Evolutionary conservation across 2,888 invertebrate genomes (phyloP).

Genomic region (Auanema freiburgensis): DNA sequence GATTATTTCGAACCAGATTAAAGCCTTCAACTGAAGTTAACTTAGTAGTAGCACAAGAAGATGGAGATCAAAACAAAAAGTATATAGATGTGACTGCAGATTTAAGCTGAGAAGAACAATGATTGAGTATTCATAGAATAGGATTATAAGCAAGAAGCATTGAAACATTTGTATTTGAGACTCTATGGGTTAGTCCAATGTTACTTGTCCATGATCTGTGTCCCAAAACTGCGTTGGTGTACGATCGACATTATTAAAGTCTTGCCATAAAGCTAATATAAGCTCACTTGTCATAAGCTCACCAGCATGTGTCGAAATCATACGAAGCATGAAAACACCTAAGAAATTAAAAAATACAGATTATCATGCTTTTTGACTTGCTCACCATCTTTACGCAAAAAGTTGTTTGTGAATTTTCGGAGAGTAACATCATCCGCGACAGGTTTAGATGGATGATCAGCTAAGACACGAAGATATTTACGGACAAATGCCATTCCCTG

Average conservation of each 20-base stretch:
- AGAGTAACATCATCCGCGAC: constrained; percentile 63
- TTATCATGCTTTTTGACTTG: not conserved
- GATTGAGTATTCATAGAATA: too few species aligned
- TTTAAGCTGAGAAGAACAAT: too few species aligned
- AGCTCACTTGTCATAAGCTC: constrained; percentile 64
- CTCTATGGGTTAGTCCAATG: constrained; percentile 28
- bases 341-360: constrained; percentile 7
- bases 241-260: constrained; percentile 64
- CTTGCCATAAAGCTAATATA: constrained; percentile 64
- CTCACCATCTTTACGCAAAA: constrained; percentile 59
- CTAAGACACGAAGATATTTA: constrained; percentile 63
- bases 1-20: too few species aligned
- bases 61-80: too few species aligned
- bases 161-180: not conserved
- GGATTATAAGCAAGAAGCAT: too few species aligned
- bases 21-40: too few species aligned
- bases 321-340: constrained; percentile 65
- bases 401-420: constrained; percentile 63
- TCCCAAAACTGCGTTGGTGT: constrained; percentile 64
- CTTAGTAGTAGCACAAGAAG: too few species aligned
- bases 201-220: constrained; percentile 53
- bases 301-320: constrained; percentile 65
- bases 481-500: constrained; percentile 63
- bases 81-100: too few species aligned
- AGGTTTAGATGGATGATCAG: constrained; percentile 63